Conservation (phyloP, 2,113 vertebrate genomes). For the Mystacornis crossleyi region DNA sequence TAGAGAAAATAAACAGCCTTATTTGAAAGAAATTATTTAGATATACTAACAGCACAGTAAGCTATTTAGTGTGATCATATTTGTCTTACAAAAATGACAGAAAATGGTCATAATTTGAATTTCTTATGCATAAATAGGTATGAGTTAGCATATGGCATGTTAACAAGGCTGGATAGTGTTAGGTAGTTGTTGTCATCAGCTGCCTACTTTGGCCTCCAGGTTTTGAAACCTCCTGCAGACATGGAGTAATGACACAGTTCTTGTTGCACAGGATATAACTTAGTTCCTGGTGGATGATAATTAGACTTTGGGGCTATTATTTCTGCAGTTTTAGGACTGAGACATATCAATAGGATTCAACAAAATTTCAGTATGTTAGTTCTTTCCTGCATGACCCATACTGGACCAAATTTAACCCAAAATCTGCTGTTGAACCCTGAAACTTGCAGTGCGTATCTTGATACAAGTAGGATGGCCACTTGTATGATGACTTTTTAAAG, state of each 20-base stretch:
- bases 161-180: neutral
- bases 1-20: neutral
- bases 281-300: neutral
- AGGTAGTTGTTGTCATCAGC: neutral
- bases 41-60: neutral
- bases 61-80: neutral
- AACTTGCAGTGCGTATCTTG: neutral
- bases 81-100: neutral
- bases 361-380: neutral
- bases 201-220: neutral
- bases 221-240: neutral
- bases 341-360: neutral
- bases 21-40: neutral
- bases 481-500: neutral
- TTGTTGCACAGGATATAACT: neutral
- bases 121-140: neutral
- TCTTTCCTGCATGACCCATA: neutral
- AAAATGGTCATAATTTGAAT: neutral
- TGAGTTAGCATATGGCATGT: neutral
- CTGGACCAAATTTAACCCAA: neutral
- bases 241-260: neutral
- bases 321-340: neutral
- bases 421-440: neutral
- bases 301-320: neutral
- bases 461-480: neutral